Evolutionary conservation across 2,888 invertebrate genomes (phyloP), one percentile per base, ranked within the genome.

Genomic region (Leptopilina myrica): DNA sequence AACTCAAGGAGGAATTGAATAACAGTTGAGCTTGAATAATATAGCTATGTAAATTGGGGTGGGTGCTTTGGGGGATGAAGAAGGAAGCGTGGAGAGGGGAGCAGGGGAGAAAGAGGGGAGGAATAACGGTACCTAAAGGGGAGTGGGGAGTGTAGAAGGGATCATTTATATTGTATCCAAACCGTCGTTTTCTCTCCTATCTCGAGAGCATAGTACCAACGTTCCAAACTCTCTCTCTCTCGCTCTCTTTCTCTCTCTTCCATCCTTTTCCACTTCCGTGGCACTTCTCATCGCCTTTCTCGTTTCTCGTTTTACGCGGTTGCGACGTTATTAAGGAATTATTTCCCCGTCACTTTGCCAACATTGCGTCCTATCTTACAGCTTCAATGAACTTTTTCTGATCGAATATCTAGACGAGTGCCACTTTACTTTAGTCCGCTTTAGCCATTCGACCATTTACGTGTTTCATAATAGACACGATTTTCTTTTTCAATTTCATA

Each of bases 1-100:
- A 88, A 88, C 88, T 87, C 86, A 84, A 86, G 86, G 85, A 87
- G 88, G 88, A 90, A 90, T 90, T 90, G 88, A 90, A 90, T 90
- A 90, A 90, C 88, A 88, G 88, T 87, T 85, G 86, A 83, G 87
- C 85, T 88, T 90, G 90, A 90, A 90, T 90, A 90, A 90, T 90
- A 90, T 85, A 90, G 89, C 88, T 89, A 90, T 89, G 89, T 88
- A 90, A 90, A 90, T 90, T 88, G 82, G 84, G 83, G 82, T 78
- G 81, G 83, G 84, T 53, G 78, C 76, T 56, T 80, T 69, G 49
- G 62, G 49, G 66, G 33, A 12, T 62, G 6, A 33, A 15, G 62
- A 65, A 33, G 67, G 82, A 77, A 0, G 43, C 8, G 43, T 6
- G 43, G 43, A 43, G 43, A 43, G 33, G 33, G 67, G 82, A 77